Evolutionary conservation across 2,113 vertebrate species (phyloP).

Genomic region (Prunella himalayana): DNA sequence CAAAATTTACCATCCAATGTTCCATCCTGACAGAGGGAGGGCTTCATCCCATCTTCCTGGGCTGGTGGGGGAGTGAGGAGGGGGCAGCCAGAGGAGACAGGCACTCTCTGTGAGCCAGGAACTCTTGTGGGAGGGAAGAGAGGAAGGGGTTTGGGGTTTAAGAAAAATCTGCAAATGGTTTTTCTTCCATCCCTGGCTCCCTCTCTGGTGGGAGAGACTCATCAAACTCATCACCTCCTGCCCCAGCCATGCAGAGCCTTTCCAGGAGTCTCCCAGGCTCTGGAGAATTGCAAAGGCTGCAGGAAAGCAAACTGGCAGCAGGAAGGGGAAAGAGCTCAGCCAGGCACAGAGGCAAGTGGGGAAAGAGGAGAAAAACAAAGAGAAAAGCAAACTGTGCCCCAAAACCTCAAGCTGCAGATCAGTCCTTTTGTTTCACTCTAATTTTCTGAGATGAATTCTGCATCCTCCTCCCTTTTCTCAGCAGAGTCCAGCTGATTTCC

Average conservation of each 20-base stretch:
- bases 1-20: background rate
- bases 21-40: background rate
- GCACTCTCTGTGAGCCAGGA: background rate
- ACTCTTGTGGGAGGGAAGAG: background rate
- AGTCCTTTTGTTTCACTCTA: background rate
- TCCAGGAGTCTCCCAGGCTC: background rate
- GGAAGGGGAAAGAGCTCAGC: background rate
- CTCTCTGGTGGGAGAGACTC: background rate
- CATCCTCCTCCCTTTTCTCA: background rate
- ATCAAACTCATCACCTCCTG: background rate
- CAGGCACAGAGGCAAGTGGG: background rate
- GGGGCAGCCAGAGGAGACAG: background rate
- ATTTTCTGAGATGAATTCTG: background rate
- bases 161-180: background rate
- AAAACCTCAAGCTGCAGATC: background rate
- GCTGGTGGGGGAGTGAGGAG: background rate
- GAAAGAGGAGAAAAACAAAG: background rate
- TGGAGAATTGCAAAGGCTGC: background rate
- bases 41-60: background rate
- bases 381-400: background rate
- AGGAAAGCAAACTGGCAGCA: background rate
- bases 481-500: background rate
- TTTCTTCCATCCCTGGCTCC: background rate
- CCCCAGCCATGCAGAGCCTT: background rate
- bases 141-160: background rate